Evolutionary conservation across 1,140 invertebrate genomes (phyloP), one percentile per base, ranked within the genome.

Genomic region (Drosophila ogumai): DNA sequence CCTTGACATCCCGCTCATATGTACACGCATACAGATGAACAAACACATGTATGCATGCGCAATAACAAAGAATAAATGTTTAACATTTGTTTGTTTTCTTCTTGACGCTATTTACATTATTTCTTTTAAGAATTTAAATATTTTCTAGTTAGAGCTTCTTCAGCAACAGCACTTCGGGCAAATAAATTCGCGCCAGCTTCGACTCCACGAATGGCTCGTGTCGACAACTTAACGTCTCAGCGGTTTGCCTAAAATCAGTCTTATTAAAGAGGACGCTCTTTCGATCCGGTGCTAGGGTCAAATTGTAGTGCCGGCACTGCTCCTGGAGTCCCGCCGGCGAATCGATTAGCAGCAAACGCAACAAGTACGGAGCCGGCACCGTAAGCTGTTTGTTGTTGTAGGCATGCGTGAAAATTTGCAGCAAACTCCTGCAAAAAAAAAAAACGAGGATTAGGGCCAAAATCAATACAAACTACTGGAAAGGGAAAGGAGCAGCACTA

Each of bases 381-480:
- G 74, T 90, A 1, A 94, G 74, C 49, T 93, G 92, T 87, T 94
- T 94, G 65, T 92, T 94, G 73, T 88, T 94, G 75, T 94, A 95
- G 32, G 93, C 94, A 65, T 82, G 79, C 60, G 93, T 93, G 93
- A 95, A 95, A 12, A 93, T 92, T 76, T 90, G 43, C n/a, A 94
- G 79, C 31, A 93, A 75, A 47, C 84, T 82, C 67, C 94, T 94
- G 54, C 28, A 54, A 56, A 22, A 36, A 32, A 54, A 56, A 22
- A 36, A 32, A 34, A 54, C 8, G 12, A 71, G 71, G 55, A 59
- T 49, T 41, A n/a, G 5, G 25, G 6, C 25, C 28, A 25, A 34
- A 79, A 76, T 65, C 40, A 52, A 66, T 79, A 34, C 41, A 13
- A 15, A 28, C 6, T 12, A 28, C 1, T 61, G 32, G 25, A n/a